Evolutionary conservation across 1,140 invertebrate genomes (phyloP).

Genomic region (Saccostrea echinata): DNA sequence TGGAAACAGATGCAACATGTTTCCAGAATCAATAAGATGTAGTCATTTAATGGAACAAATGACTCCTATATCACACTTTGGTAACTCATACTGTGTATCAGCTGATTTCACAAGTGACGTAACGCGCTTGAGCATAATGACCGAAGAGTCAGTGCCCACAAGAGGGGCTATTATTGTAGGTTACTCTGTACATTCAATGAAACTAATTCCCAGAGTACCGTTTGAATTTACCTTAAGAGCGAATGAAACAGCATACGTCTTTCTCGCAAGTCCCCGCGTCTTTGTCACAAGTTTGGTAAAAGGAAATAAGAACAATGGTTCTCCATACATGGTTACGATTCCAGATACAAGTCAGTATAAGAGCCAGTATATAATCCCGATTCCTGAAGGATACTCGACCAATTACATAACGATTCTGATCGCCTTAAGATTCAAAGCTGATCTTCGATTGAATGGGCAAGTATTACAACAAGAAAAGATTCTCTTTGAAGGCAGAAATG

Average conservation of each 20-base stretch:
- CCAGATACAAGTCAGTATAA: background rate
- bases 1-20: slow-evolving; percentile 13
- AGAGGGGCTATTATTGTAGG: no score
- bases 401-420: background rate
- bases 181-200: no score
- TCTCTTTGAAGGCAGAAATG: background rate
- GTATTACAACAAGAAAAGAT: background rate
- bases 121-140: background rate
- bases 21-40: background rate
- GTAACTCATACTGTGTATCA: background rate
- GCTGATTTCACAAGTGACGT: background rate
- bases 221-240: background rate
- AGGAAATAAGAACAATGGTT: background rate
- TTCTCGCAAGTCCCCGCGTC: background rate
- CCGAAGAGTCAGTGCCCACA: background rate
- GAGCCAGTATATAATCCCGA: background rate
- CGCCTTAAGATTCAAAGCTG: background rate
- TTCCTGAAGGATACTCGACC: background rate
- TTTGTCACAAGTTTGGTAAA: background rate
- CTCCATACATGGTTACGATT: background rate
- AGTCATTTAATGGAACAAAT: background rate
- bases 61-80: background rate
- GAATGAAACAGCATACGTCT: background rate
- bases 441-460: background rate
- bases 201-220: background rate